Percentiles rank a stretch among this genome's conserved stretches.
These are phyloP conservation scores for Gasteruption jaculator DNA, from an alignment of 2,888 invertebrate genomes.

Conservation along the genomic window DNA sequence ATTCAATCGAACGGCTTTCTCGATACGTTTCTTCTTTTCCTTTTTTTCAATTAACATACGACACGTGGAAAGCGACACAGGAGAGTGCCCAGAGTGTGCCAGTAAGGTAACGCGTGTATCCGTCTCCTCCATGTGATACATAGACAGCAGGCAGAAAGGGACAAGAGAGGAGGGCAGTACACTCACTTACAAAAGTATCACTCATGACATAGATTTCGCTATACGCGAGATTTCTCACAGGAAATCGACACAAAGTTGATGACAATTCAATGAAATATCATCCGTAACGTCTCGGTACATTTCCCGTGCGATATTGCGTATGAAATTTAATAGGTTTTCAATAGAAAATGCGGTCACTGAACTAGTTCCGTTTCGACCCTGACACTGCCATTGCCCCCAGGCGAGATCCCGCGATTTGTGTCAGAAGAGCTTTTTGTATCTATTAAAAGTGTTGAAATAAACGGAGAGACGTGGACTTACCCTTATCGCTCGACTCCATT, in stretches of 20 bases:
- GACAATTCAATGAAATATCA: too few species aligned
- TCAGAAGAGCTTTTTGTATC: constrained; percentile 38
- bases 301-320: too few species aligned
- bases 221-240: constrained; percentile 22
- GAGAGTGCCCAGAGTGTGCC: too few species aligned
- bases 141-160: constrained; percentile 23
- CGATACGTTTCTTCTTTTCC: background rate
- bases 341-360: constrained; percentile 61
- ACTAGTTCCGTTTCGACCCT: constrained; percentile 59
- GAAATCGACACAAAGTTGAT: too few species aligned
- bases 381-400: constrained; percentile 61
- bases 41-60: constrained; percentile 15
- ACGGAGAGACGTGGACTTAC: constrained; percentile 32
- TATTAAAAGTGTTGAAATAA: too few species aligned
- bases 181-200: constrained; percentile 36
- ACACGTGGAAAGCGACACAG: constrained; percentile 23
- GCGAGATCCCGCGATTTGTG: constrained; percentile 41
- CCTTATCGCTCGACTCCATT: constrained; percentile 49
- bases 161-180: constrained; percentile 32
- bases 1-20: too few species aligned
- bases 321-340: too few species aligned
- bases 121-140: constrained; percentile 13
- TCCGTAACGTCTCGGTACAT: too few species aligned
- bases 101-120: too few species aligned
- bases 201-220: constrained; percentile 40